These are phyloP conservation scores for Phaedon cochleariae DNA, from an alignment of 2,888 invertebrate genomes.

Conservation along the genomic window DNA sequence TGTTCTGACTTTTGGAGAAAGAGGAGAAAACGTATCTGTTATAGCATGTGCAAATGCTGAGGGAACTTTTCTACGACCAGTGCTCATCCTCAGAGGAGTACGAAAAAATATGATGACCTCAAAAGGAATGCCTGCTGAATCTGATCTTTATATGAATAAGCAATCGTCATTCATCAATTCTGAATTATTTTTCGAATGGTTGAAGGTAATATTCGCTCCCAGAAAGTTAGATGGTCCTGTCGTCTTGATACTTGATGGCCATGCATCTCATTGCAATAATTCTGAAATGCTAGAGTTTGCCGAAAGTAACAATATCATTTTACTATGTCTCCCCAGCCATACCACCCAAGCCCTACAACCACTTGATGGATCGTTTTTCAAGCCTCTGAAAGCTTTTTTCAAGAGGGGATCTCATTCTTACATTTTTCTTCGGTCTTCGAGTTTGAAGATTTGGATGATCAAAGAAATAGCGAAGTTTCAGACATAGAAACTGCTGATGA, in stretches of 20 bases:
- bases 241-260: too few relatives aligned
- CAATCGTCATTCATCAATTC: too few relatives aligned
- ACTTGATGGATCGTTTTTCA: too few relatives aligned
- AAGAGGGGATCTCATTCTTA: not conserved
- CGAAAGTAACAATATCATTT: slow-evolving; percentile 7
- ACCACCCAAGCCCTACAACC: slow-evolving; percentile 22
- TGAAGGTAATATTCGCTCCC: too few relatives aligned
- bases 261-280: slow-evolving; percentile 12
- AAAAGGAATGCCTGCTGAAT: slow-evolving; percentile 19
- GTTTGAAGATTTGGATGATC: not conserved
- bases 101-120: too few relatives aligned
- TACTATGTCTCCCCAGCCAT: too few relatives aligned
- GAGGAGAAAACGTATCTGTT: too few relatives aligned
- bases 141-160: slow-evolving; percentile 19
- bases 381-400: slow-evolving; percentile 14
- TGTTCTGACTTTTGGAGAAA: slow-evolving; percentile 23
- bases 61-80: too few relatives aligned
- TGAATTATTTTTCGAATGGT: too few relatives aligned
- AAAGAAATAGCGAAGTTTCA: not conserved
- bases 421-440: not conserved
- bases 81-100: too few relatives aligned
- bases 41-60: too few relatives aligned
- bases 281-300: slow-evolving; percentile 6
- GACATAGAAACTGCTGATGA: not conserved
- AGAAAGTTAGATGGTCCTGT: too few relatives aligned